Evolutionary conservation across 2,888 invertebrate species (phyloP).

Genomic region (Patella caerulea): DNA sequence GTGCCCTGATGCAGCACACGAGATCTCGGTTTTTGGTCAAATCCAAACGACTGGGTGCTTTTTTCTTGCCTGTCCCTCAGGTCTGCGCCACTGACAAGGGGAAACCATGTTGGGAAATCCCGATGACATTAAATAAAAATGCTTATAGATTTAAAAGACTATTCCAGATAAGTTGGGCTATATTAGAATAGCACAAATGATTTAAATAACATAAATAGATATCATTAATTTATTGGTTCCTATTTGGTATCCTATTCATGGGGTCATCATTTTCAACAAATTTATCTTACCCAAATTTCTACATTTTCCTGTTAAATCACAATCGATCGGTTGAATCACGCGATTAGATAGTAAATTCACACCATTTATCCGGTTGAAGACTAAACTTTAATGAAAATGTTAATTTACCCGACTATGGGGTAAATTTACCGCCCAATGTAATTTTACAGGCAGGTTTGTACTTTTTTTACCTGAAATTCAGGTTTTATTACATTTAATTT

Average conservation of each 20-base stretch:
- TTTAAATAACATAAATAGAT: no score
- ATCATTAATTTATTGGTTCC: no score
- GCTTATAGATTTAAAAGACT: no score
- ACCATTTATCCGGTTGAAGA: slow-evolving; percentile 3
- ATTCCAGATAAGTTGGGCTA: no score
- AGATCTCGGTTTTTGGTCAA: no score
- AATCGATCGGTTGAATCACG: not conserved
- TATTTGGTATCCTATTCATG: not conserved
- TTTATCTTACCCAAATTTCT: not conserved
- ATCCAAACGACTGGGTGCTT: no score
- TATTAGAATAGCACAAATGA: no score
- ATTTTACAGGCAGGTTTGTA: not conserved
- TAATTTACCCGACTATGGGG: not conserved
- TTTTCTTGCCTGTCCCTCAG: no score
- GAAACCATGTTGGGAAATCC: no score
- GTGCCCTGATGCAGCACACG: no score
- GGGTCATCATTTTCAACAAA: not conserved
- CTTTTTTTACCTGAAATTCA: not conserved
- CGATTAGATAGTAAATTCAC: not conserved
- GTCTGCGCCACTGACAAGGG: no score
- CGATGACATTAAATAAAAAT: no score
- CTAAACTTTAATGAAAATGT: slow-evolving; percentile 1
- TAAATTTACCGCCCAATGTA: not conserved
- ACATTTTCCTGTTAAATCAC: slow-evolving; percentile 3
- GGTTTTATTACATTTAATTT: slow-evolving; percentile 2